phyloP scores from a whole-genome alignment of 2,113 vertebrate species.

The Manacus vitellinus region DNA sequence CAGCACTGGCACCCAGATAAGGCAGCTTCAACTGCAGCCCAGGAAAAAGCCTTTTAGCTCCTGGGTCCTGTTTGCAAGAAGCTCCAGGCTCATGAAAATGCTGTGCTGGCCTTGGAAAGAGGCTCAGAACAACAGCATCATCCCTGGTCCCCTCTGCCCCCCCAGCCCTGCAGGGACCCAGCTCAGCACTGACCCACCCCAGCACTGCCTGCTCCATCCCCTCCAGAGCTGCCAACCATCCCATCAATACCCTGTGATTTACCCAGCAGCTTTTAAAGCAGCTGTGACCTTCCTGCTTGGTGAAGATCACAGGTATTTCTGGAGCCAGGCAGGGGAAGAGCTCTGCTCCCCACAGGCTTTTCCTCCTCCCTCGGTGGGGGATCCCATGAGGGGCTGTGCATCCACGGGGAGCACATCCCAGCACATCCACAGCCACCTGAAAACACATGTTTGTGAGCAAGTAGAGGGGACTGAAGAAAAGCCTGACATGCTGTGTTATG shows the following conservation, averaged over 20 bases:
- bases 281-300: not conserved
- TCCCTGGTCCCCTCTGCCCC: not conserved
- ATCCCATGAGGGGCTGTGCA: accelerated
- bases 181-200: not conserved
- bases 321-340: not conserved
- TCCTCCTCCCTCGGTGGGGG: not conserved
- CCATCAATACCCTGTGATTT: not conserved
- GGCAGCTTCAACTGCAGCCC: not conserved
- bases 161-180: not conserved
- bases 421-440: not conserved
- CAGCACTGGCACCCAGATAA: not conserved
- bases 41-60: not conserved
- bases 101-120: not conserved
- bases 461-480: not conserved
- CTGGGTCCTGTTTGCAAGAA: not conserved
- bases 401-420: not conserved
- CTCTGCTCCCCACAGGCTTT: not conserved
- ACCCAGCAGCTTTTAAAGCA: not conserved
- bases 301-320: not conserved
- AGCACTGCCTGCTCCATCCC: not conserved
- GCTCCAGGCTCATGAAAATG: not conserved
- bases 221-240: not conserved
- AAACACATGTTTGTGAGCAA: not conserved
- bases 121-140: not conserved
- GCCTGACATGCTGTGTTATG: accelerated